These are phyloP conservation scores for Lasioglossum calceatum DNA, from an alignment of 2,888 invertebrate species.

Conservation along the genomic window DNA sequence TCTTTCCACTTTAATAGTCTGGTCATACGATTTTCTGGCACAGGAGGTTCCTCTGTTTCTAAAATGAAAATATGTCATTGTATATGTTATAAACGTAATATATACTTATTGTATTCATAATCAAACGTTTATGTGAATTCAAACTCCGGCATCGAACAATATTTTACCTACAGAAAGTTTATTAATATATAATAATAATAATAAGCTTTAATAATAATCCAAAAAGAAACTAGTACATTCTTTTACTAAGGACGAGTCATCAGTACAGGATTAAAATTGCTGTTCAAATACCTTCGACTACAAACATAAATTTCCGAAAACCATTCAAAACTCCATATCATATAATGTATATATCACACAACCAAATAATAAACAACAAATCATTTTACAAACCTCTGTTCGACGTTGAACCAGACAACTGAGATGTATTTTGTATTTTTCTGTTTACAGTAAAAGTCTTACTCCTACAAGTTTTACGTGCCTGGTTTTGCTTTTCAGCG, in stretches of 20 bases:
- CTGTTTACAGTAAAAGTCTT: conserved; percentile 52
- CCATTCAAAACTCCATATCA: not conserved
- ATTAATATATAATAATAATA: not conserved
- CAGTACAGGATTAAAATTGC: too few species aligned
- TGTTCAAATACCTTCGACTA: not conserved
- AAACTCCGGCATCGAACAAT: not conserved
- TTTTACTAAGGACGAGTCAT: too few species aligned
- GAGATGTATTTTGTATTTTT: not conserved
- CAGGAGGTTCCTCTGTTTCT: not conserved
- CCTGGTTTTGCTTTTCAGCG: conserved; percentile 23
- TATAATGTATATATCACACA: not conserved
- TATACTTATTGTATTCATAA: not conserved
- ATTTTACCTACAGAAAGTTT: not conserved
- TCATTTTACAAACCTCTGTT: conserved; percentile 14
- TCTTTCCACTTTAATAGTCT: conserved; percentile 73
- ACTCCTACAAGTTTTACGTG: conserved; percentile 48
- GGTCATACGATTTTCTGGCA: conserved; percentile 34
- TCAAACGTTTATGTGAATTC: not conserved
- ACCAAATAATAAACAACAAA: not conserved
- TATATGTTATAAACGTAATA: not conserved
- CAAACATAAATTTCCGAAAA: not conserved
- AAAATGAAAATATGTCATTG: not conserved
- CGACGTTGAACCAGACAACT: not conserved
- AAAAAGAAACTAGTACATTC: too few species aligned
- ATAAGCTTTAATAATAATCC: too few species aligned